Evolutionary conservation across 2,888 invertebrate species (phyloP).

Genomic region (Lamproptera curius): DNA sequence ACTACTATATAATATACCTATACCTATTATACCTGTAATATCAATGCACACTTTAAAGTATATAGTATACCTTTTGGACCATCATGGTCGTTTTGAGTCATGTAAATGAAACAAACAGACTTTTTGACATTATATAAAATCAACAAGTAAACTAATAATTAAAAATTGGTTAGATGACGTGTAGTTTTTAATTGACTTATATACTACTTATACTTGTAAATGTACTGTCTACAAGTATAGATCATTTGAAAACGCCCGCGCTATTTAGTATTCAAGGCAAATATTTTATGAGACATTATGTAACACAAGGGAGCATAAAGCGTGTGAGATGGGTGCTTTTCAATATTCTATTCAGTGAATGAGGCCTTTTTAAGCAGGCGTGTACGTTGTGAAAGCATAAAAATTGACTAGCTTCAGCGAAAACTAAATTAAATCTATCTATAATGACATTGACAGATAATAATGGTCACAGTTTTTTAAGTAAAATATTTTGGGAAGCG

Average conservation of each 20-base stretch:
- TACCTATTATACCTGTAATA: no score
- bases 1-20: no score
- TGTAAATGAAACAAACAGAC: no score
- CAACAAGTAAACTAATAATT: no score
- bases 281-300: constrained; percentile 13
- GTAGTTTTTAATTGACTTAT: no score
- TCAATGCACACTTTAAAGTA: no score
- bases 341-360: constrained; percentile 8
- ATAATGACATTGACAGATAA: not conserved
- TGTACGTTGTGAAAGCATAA: constrained; percentile 10
- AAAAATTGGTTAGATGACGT: no score
- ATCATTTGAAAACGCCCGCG: not conserved
- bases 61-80: no score
- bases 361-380: constrained; percentile 4
- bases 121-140: no score
- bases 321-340: constrained; percentile 3
- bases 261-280: constrained; percentile 10
- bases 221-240: no score
- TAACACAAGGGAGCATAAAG: constrained; percentile 6
- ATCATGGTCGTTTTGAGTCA: no score
- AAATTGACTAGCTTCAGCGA: constrained; percentile 6
- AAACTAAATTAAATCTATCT: not conserved
- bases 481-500: not conserved
- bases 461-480: not conserved
- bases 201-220: no score